Base-by-base conservation (phyloP, 2,797 vertebrate species). In the Semaprochilodus insignis region DNA sequence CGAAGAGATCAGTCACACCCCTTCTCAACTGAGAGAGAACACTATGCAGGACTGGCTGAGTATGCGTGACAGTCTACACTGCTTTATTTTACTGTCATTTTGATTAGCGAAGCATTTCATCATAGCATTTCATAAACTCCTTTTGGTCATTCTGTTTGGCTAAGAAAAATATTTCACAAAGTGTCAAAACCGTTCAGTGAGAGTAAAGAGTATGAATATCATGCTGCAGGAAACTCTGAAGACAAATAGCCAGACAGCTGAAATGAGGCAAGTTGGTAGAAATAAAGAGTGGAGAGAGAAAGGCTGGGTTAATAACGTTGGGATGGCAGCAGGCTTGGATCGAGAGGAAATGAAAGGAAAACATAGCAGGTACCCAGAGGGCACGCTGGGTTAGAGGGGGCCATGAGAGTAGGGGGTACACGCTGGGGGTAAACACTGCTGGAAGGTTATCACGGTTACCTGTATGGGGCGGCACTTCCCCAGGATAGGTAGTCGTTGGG, bases 401-500 rank as follows among this genome's bases (percentile, higher is more conserved):
- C 60, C 44, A 66, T 48, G 16, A 67, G 48, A 36, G 44, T 62
- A 74, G 57, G 73, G 59, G 36, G 78, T 69, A 31, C 59, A 81
- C 77, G 77, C 34, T 40, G 69, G 60, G 75, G 40, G 48, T 34
- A 57, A 40, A 63, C 2, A 14, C 31, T 27, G 17, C 36, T 16
- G 6, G 16, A 40, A 44, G 65, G 76, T 67, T 23, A 54, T n/a
- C 27, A 52, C 25, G 83, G 90, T 93, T 95, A 99, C 98, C 97
- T 99, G 95, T 99, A 99, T 65, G 98, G 96, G 63, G 97, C 96
- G 67, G 97, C 94, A 0, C 96, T 97, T 66, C 97, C 97, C 98
- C 98, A 99, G 94, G 97, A 99, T 81, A 99, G 96, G 94, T 99
- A 99, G 88, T 99, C 97, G 2, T 97, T 98, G 51, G 97, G 97